These are phyloP conservation scores for Gnatocerus cornutus DNA, from an alignment of 2,888 invertebrate genomes.

Conservation along the genomic window DNA sequence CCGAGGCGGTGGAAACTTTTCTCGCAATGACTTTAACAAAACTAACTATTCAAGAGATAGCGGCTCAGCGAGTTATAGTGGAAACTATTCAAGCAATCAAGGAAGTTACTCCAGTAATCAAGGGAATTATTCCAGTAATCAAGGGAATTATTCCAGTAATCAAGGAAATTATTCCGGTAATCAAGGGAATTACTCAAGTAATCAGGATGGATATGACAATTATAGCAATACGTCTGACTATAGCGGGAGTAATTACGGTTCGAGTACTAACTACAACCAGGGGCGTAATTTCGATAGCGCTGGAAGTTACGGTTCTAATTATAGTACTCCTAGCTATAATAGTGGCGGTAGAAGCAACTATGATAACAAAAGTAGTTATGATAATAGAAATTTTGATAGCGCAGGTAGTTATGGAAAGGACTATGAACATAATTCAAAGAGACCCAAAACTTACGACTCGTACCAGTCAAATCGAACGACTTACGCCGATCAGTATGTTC, in stretches of 20 bases:
- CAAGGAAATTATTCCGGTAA: slow-evolving; percentile 18
- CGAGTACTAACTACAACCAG: slow-evolving; percentile 44
- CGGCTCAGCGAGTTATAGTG: slow-evolving; percentile 11
- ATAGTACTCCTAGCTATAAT: slow-evolving; percentile 39
- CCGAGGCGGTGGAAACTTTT: slow-evolving; percentile 62
- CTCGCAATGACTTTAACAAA: slow-evolving; percentile 55
- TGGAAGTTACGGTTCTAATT: slow-evolving; percentile 53
- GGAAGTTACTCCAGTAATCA: neutral
- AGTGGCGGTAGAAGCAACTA: slow-evolving; percentile 70
- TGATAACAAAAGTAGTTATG: slow-evolving; percentile 59
- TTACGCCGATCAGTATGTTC: slow-evolving; percentile 70
- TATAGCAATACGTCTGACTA: neutral
- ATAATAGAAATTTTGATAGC: slow-evolving; percentile 45
- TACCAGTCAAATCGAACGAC: slow-evolving; percentile 67
- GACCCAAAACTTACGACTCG: slow-evolving; percentile 69
- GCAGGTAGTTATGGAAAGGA: slow-evolving; percentile 60
- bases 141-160: neutral
- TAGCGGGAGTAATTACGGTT: slow-evolving; percentile 32
- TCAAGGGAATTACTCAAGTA: slow-evolving; percentile 4
- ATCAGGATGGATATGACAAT: slow-evolving; percentile 8
- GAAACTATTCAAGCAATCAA: slow-evolving; percentile 27
- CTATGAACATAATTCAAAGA: slow-evolving; percentile 64
- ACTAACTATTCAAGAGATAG: slow-evolving; percentile 25
- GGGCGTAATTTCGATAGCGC: slow-evolving; percentile 57
- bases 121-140: neutral